A percentile compares a stretch with the other conserved stretches of the same genome.
These are phyloP conservation scores for Ophiothrix spiculata DNA, from an alignment of 35 echinoderm and acorn worm genomes.

Conservation along the genomic window DNA sequence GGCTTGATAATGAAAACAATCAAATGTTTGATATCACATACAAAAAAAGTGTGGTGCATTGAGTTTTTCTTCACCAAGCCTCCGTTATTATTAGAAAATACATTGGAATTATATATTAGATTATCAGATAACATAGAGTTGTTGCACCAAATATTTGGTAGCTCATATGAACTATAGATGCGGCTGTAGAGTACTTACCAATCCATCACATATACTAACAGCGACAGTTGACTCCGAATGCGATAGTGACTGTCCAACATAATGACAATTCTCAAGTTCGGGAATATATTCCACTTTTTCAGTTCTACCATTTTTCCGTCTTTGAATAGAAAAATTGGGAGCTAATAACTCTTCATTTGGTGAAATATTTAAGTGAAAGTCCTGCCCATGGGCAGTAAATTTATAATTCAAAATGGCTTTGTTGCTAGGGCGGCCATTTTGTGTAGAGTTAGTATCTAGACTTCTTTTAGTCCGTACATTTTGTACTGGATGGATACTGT, in stretches of 20 bases:
- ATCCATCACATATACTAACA: conserved; percentile 82
- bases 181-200: too few relatives aligned
- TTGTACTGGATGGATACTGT: conserved; percentile 61
- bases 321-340: conserved; percentile 71
- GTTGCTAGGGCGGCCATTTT: background rate
- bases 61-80: too few relatives aligned
- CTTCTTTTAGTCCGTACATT: conserved; percentile 68
- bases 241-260: conserved; percentile 52
- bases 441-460: conserved; percentile 6
- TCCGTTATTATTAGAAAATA: too few relatives aligned
- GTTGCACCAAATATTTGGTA: too few relatives aligned
- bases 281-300: conserved; percentile 63
- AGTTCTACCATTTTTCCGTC: conserved; percentile 51
- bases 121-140: too few relatives aligned
- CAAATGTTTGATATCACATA: too few relatives aligned
- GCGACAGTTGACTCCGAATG: conserved; percentile 64
- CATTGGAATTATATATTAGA: too few relatives aligned
- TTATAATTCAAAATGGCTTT: conserved; percentile 44
- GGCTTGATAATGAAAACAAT: too few relatives aligned
- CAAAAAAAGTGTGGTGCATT: too few relatives aligned
- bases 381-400: conserved; percentile 58
- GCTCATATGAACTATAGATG: too few relatives aligned
- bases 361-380: conserved; percentile 78
- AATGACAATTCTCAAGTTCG: conserved; percentile 85
- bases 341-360: conserved; percentile 72